Evolutionary conservation across 2,113 vertebrate species (phyloP).

Genomic region (Seriola rivoliana): DNA sequence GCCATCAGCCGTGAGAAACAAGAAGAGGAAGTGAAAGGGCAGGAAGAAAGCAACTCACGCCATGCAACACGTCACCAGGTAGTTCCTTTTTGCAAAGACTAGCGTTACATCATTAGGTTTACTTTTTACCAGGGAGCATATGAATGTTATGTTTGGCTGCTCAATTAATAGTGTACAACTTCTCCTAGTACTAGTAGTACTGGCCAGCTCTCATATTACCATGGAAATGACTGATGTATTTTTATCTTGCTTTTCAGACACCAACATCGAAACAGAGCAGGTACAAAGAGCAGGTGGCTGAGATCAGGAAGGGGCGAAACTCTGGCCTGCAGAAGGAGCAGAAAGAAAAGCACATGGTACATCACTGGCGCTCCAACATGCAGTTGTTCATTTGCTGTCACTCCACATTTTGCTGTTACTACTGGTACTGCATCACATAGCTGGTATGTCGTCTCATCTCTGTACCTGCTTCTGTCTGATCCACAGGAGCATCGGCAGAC

Average conservation of each 20-base stretch:
- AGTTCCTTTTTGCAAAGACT: background rate
- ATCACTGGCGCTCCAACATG: background rate
- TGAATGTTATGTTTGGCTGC: background rate
- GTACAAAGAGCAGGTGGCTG: conserved; percentile 97
- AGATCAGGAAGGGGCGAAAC: conserved; percentile 96
- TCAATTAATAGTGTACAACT: background rate
- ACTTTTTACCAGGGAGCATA: background rate
- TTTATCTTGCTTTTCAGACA: conserved; percentile 80
- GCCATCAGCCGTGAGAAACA: conserved; percentile 97
- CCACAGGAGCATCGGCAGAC: conserved; percentile 94
- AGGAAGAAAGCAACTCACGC: conserved; percentile 94
- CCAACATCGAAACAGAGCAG: conserved; percentile 94
- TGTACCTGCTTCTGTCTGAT: background rate
- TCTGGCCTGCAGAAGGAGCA: conserved; percentile 95
- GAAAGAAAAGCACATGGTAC: conserved; percentile 98
- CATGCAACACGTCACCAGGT: conserved; percentile 98
- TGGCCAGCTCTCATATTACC: background rate
- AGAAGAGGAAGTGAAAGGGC: conserved; percentile 93
- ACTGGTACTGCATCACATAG: background rate
- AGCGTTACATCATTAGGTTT: background rate
- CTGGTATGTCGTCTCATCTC: background rate
- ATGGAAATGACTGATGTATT: background rate
- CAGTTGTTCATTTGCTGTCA: background rate
- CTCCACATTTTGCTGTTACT: background rate
- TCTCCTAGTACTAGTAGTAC: background rate